Percentiles rank a stretch among this genome's conserved stretches.
Evolutionary conservation across 2,113 vertebrate species (phyloP).

Genomic region (Brachionichthys hirsutus): DNA sequence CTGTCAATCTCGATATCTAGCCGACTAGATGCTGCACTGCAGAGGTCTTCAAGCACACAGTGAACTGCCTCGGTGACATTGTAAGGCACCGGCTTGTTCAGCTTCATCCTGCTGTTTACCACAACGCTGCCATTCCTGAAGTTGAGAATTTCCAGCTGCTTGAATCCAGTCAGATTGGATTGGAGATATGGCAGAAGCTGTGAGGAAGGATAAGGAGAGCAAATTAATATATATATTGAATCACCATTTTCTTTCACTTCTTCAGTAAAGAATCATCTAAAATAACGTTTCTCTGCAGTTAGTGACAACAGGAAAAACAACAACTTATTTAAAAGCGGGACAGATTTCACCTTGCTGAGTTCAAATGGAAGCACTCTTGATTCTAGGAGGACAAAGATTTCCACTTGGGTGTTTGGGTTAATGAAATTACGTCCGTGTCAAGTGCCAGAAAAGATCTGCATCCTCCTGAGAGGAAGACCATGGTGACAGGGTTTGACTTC

Average conservation of each 20-base stretch:
- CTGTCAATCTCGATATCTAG: conserved; percentile 89
- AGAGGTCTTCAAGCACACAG: conserved; percentile 86
- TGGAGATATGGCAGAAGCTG: conserved; percentile 91
- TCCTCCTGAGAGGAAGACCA: conserved; percentile 16
- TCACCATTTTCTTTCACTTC: neutral
- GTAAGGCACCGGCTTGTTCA: conserved; percentile 84
- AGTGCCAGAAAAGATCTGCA: conserved; percentile 14
- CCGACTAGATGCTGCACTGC: conserved; percentile 79
- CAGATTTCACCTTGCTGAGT: too few relatives aligned
- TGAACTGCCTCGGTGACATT: conserved; percentile 87
- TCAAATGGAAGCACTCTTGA: neutral
- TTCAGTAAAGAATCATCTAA: neutral
- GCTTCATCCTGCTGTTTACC: conserved; percentile 90
- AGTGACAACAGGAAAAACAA: neutral
- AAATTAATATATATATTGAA: conserved; percentile 7
- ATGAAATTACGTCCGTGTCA: conserved; percentile 18
- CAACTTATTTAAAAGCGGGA: neutral
- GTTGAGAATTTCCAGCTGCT: conserved; percentile 92
- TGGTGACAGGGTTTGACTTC: conserved; percentile 8
- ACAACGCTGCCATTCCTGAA: conserved; percentile 93
- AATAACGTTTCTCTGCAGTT: too few relatives aligned
- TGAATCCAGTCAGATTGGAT: conserved; percentile 92
- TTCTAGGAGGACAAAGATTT: conserved; percentile 1
- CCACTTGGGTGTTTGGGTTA: conserved; percentile 9
- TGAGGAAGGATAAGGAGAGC: conserved; percentile 20